Evolutionary conservation across 2,797 vertebrate species (phyloP).

Genomic region (Podarcis lilfordi): DNA sequence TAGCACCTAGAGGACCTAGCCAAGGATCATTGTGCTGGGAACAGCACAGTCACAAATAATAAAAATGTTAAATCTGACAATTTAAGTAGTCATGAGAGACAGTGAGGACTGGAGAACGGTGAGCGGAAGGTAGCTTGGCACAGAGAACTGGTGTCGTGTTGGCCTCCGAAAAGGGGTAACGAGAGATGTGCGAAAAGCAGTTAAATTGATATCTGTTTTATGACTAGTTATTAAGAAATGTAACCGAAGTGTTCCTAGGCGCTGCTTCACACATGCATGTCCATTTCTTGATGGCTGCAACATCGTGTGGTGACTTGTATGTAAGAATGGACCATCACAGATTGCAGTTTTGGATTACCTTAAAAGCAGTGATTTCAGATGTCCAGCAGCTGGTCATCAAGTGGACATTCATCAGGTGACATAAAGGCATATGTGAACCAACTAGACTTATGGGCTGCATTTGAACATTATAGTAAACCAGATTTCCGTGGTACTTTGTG

Average conservation of each 20-base stretch:
- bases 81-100: constrained; percentile 34
- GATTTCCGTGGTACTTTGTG: too few species aligned
- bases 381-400: background rate
- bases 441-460: background rate
- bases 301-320: background rate
- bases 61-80: constrained; percentile 41
- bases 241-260: background rate
- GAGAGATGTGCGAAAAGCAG: background rate
- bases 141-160: background rate
- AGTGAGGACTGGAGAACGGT: background rate
- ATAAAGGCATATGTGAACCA: background rate
- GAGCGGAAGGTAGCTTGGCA: background rate
- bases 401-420: too few species aligned
- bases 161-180: background rate
- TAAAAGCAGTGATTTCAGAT: background rate
- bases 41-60: constrained; percentile 36
- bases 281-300: background rate
- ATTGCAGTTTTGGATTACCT: background rate
- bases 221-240: background rate
- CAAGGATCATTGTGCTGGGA: constrained; percentile 32
- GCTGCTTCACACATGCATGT: background rate
- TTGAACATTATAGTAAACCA: too few species aligned
- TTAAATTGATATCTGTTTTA: background rate
- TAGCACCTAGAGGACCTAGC: constrained; percentile 46
- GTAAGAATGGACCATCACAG: background rate